Conservation (phyloP, 30 jellyfish, hydroid and myxozoan genomes). For the Aurelia aurita region DNA sequence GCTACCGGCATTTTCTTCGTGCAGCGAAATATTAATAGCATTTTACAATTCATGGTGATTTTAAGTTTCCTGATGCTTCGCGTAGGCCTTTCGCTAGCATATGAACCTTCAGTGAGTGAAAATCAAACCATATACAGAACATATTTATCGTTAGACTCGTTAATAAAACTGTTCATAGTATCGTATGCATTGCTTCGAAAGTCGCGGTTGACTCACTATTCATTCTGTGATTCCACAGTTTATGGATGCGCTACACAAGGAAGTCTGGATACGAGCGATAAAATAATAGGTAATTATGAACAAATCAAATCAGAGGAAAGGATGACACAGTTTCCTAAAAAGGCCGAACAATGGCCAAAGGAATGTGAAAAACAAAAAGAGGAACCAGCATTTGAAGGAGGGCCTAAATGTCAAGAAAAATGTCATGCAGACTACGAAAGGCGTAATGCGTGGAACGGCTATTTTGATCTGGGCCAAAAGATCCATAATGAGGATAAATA, state of each 20-base stretch:
- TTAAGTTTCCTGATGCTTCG: slow-evolving; percentile 30
- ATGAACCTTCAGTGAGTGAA: not conserved
- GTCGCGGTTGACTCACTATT: not conserved
- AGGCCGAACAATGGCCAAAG: not conserved
- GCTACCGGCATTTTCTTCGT: not conserved
- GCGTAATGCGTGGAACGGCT: no score
- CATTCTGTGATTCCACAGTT: slow-evolving; percentile 7
- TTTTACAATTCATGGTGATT: slow-evolving; percentile 8
- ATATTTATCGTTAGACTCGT: slow-evolving; percentile 7
- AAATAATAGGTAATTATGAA: not conserved
- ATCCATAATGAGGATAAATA: no score
- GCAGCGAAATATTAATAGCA: not conserved
- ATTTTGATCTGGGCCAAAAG: no score
- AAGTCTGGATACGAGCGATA: not conserved
- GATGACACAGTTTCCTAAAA: not conserved
- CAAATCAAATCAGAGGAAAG: not conserved
- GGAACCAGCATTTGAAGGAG: no score
- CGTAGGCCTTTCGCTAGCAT: slow-evolving; percentile 24
- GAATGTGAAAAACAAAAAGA: not conserved
- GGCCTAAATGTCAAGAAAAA: no score
- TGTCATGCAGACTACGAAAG: no score
- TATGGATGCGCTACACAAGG: slow-evolving; percentile 11
- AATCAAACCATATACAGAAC: not conserved
- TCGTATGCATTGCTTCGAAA: not conserved
- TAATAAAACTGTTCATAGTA: not conserved